Percentiles rank a stretch among this genome's conserved stretches.
These are phyloP conservation scores for Micrasema longulum DNA, from an alignment of 1,140 invertebrate genomes.

Conservation along the genomic window DNA sequence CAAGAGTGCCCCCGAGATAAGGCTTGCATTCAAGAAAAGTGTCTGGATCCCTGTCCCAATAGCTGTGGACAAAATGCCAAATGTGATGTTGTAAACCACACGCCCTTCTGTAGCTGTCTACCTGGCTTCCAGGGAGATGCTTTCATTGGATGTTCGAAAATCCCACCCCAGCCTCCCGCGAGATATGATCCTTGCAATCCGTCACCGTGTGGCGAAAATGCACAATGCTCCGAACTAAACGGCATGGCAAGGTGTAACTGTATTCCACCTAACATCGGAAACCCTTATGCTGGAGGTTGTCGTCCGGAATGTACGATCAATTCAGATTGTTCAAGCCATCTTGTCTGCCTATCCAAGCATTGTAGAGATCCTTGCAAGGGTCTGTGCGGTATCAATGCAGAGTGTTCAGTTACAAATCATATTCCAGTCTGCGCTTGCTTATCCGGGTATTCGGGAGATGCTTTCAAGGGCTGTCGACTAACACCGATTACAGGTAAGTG, in stretches of 20 bases:
- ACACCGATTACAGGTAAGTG: slow-evolving; percentile 70
- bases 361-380: slow-evolving; percentile 91
- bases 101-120: slow-evolving; percentile 83
- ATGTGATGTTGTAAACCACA: slow-evolving; percentile 85
- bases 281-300: slow-evolving; percentile 81
- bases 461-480: slow-evolving; percentile 81
- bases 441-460: slow-evolving; percentile 82
- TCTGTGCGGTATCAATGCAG: slow-evolving; percentile 85
- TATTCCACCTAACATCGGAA: slow-evolving; percentile 87
- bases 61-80: slow-evolving; percentile 83
- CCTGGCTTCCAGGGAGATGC: slow-evolving; percentile 84
- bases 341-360: slow-evolving; percentile 86
- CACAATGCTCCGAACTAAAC: slow-evolving; percentile 78
- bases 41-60: slow-evolving; percentile 79
- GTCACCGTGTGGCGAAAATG: slow-evolving; percentile 86
- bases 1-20: slow-evolving; percentile 80
- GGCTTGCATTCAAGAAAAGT: slow-evolving; percentile 86
- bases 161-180: slow-evolving; percentile 61
- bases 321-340: slow-evolving; percentile 83
- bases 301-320: slow-evolving; percentile 85
- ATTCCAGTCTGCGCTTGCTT: slow-evolving; percentile 83
- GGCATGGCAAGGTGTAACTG: slow-evolving; percentile 80
- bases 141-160: slow-evolving; percentile 79
- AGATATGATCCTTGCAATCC: slow-evolving; percentile 78
- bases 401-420: slow-evolving; percentile 86